A percentile compares a stretch with the other conserved stretches of the same genome.
These are phyloP conservation scores for Gambusia yucatana DNA, from an alignment of 2,797 vertebrate species.

Conservation along the genomic window DNA sequence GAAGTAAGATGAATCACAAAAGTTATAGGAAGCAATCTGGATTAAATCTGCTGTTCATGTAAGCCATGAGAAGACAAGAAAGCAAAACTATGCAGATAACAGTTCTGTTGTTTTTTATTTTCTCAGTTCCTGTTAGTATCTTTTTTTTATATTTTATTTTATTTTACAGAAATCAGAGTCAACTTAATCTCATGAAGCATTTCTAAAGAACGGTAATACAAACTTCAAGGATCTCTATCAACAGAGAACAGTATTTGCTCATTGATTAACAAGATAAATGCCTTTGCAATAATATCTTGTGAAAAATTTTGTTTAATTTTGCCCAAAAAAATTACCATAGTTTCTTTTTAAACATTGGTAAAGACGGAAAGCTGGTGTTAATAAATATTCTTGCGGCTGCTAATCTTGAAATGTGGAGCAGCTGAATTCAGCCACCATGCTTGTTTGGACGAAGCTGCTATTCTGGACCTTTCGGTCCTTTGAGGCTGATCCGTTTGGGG, in stretches of 20 bases:
- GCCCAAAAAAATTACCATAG: background rate
- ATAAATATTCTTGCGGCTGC: background rate
- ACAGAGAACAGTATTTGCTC: background rate
- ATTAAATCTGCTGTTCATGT: background rate
- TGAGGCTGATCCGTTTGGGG: conserved; percentile 56
- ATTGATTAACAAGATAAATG: background rate
- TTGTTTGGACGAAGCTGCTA: conserved; percentile 25
- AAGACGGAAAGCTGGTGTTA: background rate
- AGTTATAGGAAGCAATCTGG: background rate
- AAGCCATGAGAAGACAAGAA: background rate
- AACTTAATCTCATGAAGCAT: background rate
- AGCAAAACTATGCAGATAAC: background rate
- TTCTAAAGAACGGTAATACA: background rate
- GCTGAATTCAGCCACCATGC: conserved; percentile 39
- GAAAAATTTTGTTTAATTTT: background rate
- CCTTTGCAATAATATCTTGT: too few relatives aligned
- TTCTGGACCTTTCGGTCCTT: conserved; percentile 49
- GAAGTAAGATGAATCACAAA: background rate
- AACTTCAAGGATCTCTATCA: background rate
- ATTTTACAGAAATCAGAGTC: background rate
- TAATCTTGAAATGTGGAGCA: background rate
- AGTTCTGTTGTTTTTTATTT: background rate
- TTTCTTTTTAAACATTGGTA: conserved; percentile 3
- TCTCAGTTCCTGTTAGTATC: background rate
- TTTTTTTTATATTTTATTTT: background rate